Evolutionary conservation across 2,113 vertebrate species (phyloP).

Genomic region (Smithornis capensis): DNA sequence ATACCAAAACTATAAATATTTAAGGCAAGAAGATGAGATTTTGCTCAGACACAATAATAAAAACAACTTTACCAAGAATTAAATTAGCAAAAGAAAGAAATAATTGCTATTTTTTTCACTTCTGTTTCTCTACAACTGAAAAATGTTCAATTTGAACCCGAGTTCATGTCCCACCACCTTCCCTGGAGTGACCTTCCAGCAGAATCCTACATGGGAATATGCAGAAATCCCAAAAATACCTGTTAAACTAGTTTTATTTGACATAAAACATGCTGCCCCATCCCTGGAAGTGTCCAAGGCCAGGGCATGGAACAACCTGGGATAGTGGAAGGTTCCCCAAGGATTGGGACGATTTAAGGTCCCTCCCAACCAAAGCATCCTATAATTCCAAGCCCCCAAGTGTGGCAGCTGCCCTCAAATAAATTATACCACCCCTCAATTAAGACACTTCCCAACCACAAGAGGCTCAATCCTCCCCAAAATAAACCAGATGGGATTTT

Average conservation of each 20-base stretch:
- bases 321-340: neutral
- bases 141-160: neutral
- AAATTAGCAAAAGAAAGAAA: neutral
- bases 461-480: neutral
- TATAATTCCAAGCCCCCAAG: neutral
- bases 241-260: neutral
- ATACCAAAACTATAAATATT: neutral
- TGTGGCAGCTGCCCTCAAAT: neutral
- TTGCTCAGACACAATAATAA: neutral
- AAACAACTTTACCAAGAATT: neutral
- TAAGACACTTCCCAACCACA: neutral
- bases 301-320: neutral
- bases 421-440: neutral
- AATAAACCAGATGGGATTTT: neutral
- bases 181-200: neutral
- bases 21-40: neutral
- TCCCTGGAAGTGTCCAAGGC: neutral
- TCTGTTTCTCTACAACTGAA: neutral
- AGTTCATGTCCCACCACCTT: neutral
- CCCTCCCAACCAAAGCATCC: neutral
- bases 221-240: neutral
- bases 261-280: neutral
- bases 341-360: neutral
- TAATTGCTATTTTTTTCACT: neutral
- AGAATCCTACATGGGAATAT: neutral